phyloP scores from a whole-genome alignment of 2,113 vertebrate species.

The Tautogolabrus adspersus region DNA sequence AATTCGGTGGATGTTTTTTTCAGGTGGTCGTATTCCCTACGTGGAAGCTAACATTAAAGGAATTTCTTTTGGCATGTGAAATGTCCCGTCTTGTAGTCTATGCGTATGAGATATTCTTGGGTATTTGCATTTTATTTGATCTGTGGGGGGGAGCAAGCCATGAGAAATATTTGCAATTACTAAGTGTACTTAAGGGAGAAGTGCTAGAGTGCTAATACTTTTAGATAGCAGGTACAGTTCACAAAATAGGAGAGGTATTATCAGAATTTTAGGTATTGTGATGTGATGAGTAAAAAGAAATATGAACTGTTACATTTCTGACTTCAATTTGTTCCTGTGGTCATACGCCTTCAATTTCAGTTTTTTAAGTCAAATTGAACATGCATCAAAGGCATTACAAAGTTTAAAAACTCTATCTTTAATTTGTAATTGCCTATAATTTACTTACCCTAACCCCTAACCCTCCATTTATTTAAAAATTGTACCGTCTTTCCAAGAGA shows the following conservation, averaged over 20 bases:
- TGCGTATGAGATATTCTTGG: not conserved
- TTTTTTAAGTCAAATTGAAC: not conserved
- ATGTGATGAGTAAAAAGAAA: not conserved
- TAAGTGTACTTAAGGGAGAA: not conserved
- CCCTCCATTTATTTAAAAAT: not conserved
- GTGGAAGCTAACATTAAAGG: conserved; percentile 9
- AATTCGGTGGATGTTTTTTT: conserved; percentile 8
- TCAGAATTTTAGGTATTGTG: not conserved
- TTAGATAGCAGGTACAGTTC: not conserved
- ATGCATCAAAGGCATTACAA: not conserved
- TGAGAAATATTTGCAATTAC: not conserved
- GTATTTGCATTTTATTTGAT: conserved; percentile 11
- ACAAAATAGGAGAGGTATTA: conserved; percentile 1
- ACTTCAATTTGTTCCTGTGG: too few species aligned
- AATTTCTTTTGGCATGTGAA: conserved; percentile 17
- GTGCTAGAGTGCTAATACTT: not conserved
- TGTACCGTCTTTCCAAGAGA: not conserved
- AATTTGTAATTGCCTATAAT: too few species aligned
- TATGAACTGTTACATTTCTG: too few species aligned
- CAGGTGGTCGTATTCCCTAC: conserved; percentile 7
- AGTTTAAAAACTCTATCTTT: not conserved
- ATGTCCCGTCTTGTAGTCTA: not conserved
- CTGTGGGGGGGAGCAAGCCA: not conserved
- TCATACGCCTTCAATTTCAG: not conserved
- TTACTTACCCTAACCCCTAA: not conserved